phyloP scores from a whole-genome alignment of 1,140 invertebrate species.

The Harpegnathos saltator region DNA sequence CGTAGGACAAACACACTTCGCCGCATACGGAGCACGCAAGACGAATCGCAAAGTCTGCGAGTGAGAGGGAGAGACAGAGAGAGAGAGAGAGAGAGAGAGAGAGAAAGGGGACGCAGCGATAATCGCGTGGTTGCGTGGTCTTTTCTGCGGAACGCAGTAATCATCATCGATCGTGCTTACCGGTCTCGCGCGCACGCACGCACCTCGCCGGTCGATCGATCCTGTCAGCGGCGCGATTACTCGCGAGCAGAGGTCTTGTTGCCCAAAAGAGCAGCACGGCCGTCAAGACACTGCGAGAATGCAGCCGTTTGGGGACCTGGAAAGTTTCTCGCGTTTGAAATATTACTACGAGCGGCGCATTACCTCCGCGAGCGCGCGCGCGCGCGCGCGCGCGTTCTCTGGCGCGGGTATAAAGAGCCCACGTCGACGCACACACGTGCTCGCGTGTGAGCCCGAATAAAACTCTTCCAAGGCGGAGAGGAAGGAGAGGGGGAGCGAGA shows the following conservation, averaged over 20 bases:
- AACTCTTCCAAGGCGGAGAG: neutral
- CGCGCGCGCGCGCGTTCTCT: conserved; percentile 19
- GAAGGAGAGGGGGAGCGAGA: neutral
- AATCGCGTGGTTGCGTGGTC: neutral
- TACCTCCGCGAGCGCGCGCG: conserved; percentile 55
- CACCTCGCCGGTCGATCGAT: conserved; percentile 65
- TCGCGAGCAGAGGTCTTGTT: conserved; percentile 52
- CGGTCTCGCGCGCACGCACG: neutral
- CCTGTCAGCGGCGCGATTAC: conserved; percentile 68
- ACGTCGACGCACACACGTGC: conserved; percentile 55
- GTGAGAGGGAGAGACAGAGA: too few species aligned
- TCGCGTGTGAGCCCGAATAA: conserved; percentile 40
- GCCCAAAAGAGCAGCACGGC: conserved; percentile 18
- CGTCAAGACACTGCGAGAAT: conserved; percentile 58
- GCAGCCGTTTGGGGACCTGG: conserved; percentile 43
- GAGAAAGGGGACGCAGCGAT: too few species aligned
- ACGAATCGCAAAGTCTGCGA: neutral
- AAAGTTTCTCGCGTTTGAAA: conserved; percentile 78
- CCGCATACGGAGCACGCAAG: neutral
- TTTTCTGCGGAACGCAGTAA: neutral
- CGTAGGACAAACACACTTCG: neutral
- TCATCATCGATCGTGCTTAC: neutral
- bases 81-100: too few species aligned
- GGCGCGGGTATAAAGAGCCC: conserved; percentile 69
- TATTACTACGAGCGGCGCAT: conserved; percentile 76